Evolutionary conservation across 37 sponge, comb jelly and placozoan genomes (phyloP), one percentile per base, ranked within the genome.

Genomic region (Bolinopsis microptera): DNA sequence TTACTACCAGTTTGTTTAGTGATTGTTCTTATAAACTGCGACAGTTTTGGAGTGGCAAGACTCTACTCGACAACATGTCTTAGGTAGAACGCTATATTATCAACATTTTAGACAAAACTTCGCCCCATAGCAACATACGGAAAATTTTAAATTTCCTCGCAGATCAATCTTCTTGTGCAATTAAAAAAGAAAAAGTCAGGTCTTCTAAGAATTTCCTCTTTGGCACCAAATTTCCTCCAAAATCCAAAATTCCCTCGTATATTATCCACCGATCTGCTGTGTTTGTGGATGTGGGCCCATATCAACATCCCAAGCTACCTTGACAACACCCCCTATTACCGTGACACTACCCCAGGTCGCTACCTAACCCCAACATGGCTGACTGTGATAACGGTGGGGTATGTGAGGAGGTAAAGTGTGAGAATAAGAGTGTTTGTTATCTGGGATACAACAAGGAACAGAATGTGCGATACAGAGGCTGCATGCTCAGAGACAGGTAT

Each of bases 401-500:
- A 2, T 72, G 75, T 72, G 75, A 72, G 26, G 31, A 72, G 26
- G 75, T 72, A 21, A 21, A 72, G 31, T 72, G 75, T 72, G 75
- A 28, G 26, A 72, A 72, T 21, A 28, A 72, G 75, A 72, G 75
- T 72, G 75, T 72, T 28, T 72, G 75, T 28, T 72, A 72, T 28
- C 27, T 72, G 22, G 75, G 75, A 8, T 72, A 72, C 75, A 72
- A 72, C 31, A 28, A 30, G 31, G 75, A 72, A n/a, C 75, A 30
- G 26, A 72, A 72, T 21, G 31, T 72, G n/a, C 75, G 75, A n/a
- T 72, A 23, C 26, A 72, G 75, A n/a, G 75, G 75, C 27, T 72
- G 75, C 75, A 72, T 72, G 75, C 75, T 72, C 75, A 72, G 75
- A 28, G 75, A 72, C 5, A n/a, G 75, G 75, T 72, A 48, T 48